Conservation (phyloP, 2,888 invertebrate species). For the Habroteleia sp. region DNA sequence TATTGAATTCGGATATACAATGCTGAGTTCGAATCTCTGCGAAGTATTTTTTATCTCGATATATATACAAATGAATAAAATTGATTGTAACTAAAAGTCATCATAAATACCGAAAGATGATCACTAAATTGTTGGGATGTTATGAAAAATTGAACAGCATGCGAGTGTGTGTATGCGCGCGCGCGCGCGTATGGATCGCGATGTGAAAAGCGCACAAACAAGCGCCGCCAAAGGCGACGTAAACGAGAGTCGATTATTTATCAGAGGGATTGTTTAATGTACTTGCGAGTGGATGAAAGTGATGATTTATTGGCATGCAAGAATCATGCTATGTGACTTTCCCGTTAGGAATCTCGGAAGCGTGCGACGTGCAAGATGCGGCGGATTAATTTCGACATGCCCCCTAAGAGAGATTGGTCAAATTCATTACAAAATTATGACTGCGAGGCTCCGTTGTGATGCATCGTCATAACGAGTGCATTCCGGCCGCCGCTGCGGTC, state of each 20-base stretch:
- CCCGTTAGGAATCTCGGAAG: constrained; percentile 56
- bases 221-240: constrained; percentile 34
- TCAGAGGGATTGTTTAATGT: constrained; percentile 40
- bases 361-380: constrained; percentile 28
- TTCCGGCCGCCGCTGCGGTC: too few relatives aligned
- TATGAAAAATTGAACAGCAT: constrained; percentile 4
- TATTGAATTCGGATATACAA: too few relatives aligned
- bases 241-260: constrained; percentile 44
- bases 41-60: too few relatives aligned
- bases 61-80: too few relatives aligned
- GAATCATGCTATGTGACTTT: constrained; percentile 31
- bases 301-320: constrained; percentile 33
- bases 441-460: constrained; percentile 10
- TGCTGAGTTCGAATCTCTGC: too few relatives aligned
- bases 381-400: constrained; percentile 28
- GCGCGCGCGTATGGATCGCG: not conserved
- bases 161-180: not conserved
- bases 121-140: too few relatives aligned
- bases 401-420: constrained; percentile 31
- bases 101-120: too few relatives aligned
- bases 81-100: too few relatives aligned
- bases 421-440: constrained; percentile 40
- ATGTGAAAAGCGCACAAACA: constrained; percentile 6
- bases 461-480: constrained; percentile 14
- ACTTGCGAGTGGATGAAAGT: constrained; percentile 35